Percentiles rank a stretch among this genome's conserved stretches.
Conservation (phyloP, 1,140 invertebrate genomes). For the Polypedilum vanderplanki region DNA sequence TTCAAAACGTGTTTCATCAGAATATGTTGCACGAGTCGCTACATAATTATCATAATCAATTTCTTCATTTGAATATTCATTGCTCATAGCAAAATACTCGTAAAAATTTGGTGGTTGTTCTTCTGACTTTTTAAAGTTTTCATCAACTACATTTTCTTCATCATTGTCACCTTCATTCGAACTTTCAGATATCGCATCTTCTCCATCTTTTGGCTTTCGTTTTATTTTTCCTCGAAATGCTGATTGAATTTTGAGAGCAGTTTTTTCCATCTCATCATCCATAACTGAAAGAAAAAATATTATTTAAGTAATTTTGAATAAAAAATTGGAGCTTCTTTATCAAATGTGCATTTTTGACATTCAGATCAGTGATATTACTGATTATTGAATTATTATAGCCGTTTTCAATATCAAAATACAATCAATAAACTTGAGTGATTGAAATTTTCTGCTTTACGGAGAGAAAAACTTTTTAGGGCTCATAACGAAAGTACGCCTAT, state of each 20-base stretch:
- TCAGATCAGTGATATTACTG: no score
- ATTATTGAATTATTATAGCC: no score
- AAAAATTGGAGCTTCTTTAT: no score
- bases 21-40: not conserved
- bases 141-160: not conserved
- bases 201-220: not conserved
- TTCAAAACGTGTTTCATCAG: not conserved
- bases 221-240: slow-evolving; percentile 51
- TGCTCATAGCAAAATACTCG: not conserved
- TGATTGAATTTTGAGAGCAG: slow-evolving; percentile 64
- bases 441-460: no score
- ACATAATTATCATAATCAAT: not conserved
- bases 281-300: not conserved
- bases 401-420: no score
- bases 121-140: not conserved
- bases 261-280: slow-evolving; percentile 43
- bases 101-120: not conserved
- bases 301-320: no score
- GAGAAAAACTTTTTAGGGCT: no score
- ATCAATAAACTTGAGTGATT: no score
- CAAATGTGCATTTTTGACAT: no score
- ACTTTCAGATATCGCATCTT: not conserved
- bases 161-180: not conserved
- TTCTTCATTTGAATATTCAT: not conserved
- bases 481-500: no score